phyloP scores from a whole-genome alignment of 1,140 invertebrate genomes.

The Nebria ingens region DNA sequence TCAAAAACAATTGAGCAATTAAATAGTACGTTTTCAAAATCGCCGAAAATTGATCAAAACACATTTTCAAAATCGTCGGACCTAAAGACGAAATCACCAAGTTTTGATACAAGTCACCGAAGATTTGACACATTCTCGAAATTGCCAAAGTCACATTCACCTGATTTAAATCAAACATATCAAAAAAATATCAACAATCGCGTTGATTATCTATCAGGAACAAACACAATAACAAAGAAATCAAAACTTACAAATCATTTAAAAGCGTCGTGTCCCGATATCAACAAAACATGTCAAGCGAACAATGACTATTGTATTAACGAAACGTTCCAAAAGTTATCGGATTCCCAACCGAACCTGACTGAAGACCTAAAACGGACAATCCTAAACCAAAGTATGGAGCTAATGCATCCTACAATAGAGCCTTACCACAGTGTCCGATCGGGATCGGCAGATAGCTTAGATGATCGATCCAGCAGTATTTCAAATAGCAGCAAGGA shows the following conservation, averaged over 20 bases:
- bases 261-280: not conserved
- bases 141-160: not conserved
- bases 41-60: too few relatives aligned
- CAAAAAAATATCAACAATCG: not conserved
- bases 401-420: not conserved
- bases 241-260: not conserved
- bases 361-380: not conserved
- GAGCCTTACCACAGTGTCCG: not conserved
- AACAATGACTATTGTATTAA: not conserved
- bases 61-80: too few relatives aligned
- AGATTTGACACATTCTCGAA: not conserved
- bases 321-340: not conserved
- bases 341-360: not conserved
- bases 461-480: constrained; percentile 27
- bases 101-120: too few relatives aligned
- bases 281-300: not conserved
- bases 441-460: constrained; percentile 28
- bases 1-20: not conserved
- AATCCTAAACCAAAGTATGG: not conserved
- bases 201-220: not conserved
- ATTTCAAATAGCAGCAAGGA: constrained; percentile 25
- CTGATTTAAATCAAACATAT: not conserved
- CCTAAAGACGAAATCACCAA: too few relatives aligned
- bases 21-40: constrained; percentile 1
- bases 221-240: not conserved